Conservation (phyloP, 2,888 invertebrate genomes). For the Hypomecis punctinalis region DNA sequence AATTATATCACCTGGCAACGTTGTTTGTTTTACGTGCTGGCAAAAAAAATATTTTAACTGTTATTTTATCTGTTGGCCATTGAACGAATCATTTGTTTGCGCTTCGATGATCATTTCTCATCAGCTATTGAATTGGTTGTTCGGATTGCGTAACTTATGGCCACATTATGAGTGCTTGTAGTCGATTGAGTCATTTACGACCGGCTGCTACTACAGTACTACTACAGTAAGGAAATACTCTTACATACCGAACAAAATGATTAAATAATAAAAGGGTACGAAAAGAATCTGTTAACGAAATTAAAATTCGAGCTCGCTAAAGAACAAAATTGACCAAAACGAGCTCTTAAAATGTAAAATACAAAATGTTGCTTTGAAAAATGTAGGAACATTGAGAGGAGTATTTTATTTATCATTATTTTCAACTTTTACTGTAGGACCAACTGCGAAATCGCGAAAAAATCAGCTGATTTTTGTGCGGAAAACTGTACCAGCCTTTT, state of each 20-base stretch:
- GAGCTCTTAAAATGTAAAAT: too few species aligned
- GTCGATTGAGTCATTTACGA: constrained; percentile 29
- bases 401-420: too few species aligned
- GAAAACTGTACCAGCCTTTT: too few species aligned
- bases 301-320: too few species aligned
- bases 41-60: constrained; percentile 30
- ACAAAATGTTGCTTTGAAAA: too few species aligned
- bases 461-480: too few species aligned
- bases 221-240: neutral
- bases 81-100: constrained; percentile 29
- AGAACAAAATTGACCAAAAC: too few species aligned
- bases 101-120: constrained; percentile 23
- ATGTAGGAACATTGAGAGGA: too few species aligned
- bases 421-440: too few species aligned
- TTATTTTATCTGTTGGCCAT: constrained; percentile 30
- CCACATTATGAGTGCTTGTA: constrained; percentile 3
- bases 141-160: constrained; percentile 28
- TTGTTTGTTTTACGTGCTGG: constrained; percentile 43
- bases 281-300: too few species aligned
- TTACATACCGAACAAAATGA: neutral
- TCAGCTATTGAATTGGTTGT: constrained; percentile 26
- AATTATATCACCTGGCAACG: constrained; percentile 68
- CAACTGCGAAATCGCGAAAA: too few species aligned
- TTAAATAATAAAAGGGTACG: too few species aligned
- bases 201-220: neutral